phyloP scores from a whole-genome alignment of 2,797 vertebrate genomes.

The Acanthiza pusilla region DNA sequence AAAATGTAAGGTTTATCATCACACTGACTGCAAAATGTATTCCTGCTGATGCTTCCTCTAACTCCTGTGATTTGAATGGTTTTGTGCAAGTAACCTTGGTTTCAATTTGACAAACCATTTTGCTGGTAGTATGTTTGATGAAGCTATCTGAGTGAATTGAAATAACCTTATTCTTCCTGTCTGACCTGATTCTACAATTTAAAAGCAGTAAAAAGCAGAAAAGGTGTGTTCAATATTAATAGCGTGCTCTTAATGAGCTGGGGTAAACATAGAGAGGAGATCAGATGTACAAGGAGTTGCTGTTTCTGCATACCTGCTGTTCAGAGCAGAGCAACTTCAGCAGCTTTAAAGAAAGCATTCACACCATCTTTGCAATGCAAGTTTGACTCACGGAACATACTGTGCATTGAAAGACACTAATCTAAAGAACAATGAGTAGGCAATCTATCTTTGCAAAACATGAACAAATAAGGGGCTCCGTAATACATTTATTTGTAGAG shows the following conservation, averaged over 20 bases:
- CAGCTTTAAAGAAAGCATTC: neutral
- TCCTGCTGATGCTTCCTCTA: neutral
- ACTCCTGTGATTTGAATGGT: neutral
- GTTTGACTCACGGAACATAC: neutral
- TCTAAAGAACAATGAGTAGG: neutral
- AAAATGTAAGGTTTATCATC: neutral
- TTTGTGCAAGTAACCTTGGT: neutral
- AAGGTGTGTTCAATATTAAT: neutral
- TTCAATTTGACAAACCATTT: neutral
- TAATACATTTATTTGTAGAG: neutral
- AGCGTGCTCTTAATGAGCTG: neutral
- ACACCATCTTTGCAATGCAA: neutral
- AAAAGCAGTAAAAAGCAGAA: neutral
- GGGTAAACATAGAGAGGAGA: neutral
- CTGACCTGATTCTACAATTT: neutral
- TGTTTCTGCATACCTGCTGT: neutral
- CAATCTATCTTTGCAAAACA: constrained; percentile 13
- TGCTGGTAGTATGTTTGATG: neutral
- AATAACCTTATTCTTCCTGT: neutral
- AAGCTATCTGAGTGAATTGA: neutral
- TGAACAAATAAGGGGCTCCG: neutral
- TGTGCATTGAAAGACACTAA: neutral
- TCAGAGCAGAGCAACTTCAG: neutral
- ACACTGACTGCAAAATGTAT: neutral
- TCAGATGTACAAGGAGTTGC: neutral